phyloP scores from a whole-genome alignment of 2,797 vertebrate species.

The Halcyon badia region DNA sequence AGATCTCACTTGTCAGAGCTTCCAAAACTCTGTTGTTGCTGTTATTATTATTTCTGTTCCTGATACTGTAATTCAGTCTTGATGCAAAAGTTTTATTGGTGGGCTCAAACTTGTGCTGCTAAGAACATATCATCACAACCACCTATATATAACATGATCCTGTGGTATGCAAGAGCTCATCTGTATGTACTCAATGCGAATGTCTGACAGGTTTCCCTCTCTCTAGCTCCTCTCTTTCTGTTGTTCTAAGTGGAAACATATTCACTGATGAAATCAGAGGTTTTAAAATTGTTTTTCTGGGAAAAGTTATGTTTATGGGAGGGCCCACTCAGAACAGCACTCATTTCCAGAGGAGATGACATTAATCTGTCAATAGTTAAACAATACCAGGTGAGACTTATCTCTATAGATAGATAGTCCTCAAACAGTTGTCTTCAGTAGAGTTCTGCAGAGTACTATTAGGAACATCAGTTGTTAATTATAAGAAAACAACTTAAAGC shows the following conservation, averaged over 20 bases:
- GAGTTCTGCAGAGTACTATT: background rate
- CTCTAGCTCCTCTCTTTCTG: background rate
- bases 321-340: background rate
- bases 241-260: background rate
- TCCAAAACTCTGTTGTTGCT: background rate
- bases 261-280: background rate
- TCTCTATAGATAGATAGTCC: background rate
- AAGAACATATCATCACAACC: background rate
- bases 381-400: background rate
- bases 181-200: rapidly evolving
- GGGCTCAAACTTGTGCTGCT: background rate
- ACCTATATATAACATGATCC: background rate
- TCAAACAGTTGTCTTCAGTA: background rate
- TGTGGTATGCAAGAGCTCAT: background rate
- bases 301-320: background rate
- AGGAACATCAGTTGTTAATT: background rate
- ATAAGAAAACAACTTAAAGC: background rate
- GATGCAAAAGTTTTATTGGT: background rate
- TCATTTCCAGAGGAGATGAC: background rate
- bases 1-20: background rate
- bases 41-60: background rate
- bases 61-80: background rate
- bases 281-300: background rate
- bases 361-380: background rate
- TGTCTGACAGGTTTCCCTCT: background rate